Conservation (phyloP, 2,888 invertebrate genomes). For the Dorcus hopei region DNA sequence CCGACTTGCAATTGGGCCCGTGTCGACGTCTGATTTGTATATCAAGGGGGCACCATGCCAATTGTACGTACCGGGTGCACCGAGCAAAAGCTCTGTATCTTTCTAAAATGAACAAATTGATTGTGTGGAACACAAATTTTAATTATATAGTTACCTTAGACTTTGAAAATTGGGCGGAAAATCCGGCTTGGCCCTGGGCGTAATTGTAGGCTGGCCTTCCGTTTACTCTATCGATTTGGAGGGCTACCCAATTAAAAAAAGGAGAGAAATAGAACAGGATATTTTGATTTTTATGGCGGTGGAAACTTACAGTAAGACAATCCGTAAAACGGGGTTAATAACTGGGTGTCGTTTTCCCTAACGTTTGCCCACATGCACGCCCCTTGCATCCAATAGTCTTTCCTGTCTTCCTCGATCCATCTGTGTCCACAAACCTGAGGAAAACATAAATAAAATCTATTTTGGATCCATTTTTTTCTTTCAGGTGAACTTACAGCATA, state of each 20-base stretch:
- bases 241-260: background rate
- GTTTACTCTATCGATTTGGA: background rate
- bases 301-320: too few species aligned
- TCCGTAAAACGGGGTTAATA: conserved; percentile 2
- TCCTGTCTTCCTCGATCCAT: conserved; percentile 36
- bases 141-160: conserved; percentile 30
- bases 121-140: background rate
- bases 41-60: conserved; percentile 54
- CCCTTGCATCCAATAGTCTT: conserved; percentile 36
- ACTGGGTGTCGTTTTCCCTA: conserved; percentile 19
- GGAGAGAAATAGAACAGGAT: background rate
- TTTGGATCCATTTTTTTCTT: background rate
- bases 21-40: conserved; percentile 24
- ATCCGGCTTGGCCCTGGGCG: conserved; percentile 55
- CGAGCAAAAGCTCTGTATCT: conserved; percentile 40
- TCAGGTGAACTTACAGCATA: conserved; percentile 37
- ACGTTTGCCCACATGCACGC: conserved; percentile 40
- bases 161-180: conserved; percentile 52
- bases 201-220: conserved; percentile 44
- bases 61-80: conserved; percentile 60
- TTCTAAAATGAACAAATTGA: conserved; percentile 20
- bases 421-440: conserved; percentile 48
- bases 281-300: too few species aligned
- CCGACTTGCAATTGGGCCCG: conserved; percentile 25
- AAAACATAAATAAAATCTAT: background rate